These are phyloP conservation scores for Calyptomena viridis DNA, from an alignment of 2,113 vertebrate species.

Conservation along the genomic window DNA sequence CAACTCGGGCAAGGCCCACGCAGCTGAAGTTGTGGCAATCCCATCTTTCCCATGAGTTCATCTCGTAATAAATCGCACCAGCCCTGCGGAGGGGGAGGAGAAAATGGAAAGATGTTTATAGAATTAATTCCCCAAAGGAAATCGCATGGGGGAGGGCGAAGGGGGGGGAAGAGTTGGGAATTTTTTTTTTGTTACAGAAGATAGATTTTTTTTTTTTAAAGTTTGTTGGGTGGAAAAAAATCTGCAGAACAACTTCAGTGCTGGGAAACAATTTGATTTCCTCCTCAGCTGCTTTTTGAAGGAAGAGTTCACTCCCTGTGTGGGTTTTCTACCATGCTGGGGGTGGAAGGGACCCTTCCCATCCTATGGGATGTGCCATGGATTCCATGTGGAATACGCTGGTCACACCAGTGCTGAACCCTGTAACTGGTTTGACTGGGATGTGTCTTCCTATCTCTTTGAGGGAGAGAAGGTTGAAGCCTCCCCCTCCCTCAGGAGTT, in stretches of 20 bases:
- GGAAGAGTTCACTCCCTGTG: background rate
- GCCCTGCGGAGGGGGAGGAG: constrained; percentile 46
- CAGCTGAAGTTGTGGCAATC: constrained; percentile 53
- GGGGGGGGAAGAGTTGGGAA: constrained; percentile 17
- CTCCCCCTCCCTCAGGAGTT: fast-evolving
- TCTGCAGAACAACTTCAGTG: constrained; percentile 40
- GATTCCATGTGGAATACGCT: background rate
- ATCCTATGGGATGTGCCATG: background rate
- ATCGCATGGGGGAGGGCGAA: constrained; percentile 15
- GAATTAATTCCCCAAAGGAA: constrained; percentile 60
- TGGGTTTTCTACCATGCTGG: background rate
- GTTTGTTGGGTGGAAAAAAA: constrained; percentile 32
- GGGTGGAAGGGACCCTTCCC: background rate
- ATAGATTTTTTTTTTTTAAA: background rate
- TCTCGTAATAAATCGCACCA: constrained; percentile 51
- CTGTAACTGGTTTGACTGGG: background rate
- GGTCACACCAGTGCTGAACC: background rate
- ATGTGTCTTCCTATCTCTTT: background rate
- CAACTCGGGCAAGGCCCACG: background rate
- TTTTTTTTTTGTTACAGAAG: constrained; percentile 26
- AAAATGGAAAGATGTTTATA: constrained; percentile 42
- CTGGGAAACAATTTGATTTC: constrained; percentile 46
- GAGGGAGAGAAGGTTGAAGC: background rate
- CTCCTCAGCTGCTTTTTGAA: background rate
- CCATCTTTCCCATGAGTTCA: constrained; percentile 60